Percentiles rank a stretch among this genome's conserved stretches.
Evolutionary conservation across 1,140 invertebrate genomes (phyloP).

Genomic region (Cheumatopsyche charites): DNA sequence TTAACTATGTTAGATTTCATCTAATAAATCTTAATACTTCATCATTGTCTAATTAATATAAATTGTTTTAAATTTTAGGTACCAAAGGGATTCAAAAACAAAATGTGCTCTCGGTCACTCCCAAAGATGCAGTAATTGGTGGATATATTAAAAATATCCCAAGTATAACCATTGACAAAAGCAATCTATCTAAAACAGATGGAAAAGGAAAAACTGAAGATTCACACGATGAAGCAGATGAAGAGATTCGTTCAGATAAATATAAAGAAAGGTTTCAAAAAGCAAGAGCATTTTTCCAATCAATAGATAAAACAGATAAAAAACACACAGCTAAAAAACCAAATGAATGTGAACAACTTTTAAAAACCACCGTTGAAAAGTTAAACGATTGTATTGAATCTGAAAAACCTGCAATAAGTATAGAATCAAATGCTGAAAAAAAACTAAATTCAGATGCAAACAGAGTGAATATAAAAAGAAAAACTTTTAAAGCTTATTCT

Average conservation of each 20-base stretch:
- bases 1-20: not conserved
- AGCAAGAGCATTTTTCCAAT: constrained; percentile 59
- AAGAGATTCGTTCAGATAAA: constrained; percentile 46
- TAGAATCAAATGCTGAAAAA: not conserved
- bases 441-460: no score
- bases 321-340: constrained; percentile 48
- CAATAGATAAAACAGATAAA: constrained; percentile 56
- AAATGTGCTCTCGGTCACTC: constrained; percentile 18
- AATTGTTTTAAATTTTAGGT: constrained; percentile 12
- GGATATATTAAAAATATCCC: not conserved
- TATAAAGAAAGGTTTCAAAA: constrained; percentile 59
- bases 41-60: not conserved
- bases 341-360: constrained; percentile 55
- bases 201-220: not conserved
- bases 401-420: not conserved
- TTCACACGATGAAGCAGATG: constrained; percentile 25
- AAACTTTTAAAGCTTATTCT: constrained; percentile 44
- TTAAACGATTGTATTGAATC: not conserved
- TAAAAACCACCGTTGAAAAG: constrained; percentile 32
- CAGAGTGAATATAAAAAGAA: constrained; percentile 21
- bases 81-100: constrained; percentile 8
- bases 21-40: not conserved
- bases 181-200: not conserved
- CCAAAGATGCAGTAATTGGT: constrained; percentile 7
- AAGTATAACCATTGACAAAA: constrained; percentile 1